These are phyloP conservation scores for Abscondita cerata DNA, from an alignment of 2,888 invertebrate genomes.

Conservation along the genomic window DNA sequence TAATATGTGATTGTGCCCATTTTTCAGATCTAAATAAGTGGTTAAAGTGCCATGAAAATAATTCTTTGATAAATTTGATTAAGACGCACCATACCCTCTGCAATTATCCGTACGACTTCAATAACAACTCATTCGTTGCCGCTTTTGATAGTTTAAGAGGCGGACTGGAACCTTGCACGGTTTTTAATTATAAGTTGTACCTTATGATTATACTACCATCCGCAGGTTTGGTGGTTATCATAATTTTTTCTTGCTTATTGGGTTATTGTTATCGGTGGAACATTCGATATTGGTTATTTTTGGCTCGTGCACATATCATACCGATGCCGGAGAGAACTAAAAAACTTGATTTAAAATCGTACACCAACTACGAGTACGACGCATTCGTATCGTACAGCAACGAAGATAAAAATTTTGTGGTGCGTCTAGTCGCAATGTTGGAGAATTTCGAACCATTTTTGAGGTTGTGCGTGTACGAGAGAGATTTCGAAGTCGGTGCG, in stretches of 20 bases:
- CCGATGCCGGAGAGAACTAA: slow-evolving; percentile 51
- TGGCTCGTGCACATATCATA: slow-evolving; percentile 63
- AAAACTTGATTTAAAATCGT: slow-evolving; percentile 47
- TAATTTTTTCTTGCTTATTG: slow-evolving; percentile 10
- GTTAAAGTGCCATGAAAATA: slow-evolving; percentile 58
- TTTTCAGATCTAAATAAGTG: slow-evolving; percentile 60
- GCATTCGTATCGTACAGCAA: slow-evolving; percentile 69
- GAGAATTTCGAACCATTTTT: slow-evolving; percentile 67
- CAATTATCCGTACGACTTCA: slow-evolving; percentile 41
- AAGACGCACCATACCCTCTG: slow-evolving; percentile 34
- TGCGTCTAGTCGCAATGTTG: slow-evolving; percentile 65
- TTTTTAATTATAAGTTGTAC: not conserved
- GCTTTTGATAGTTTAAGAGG: slow-evolving; percentile 38
- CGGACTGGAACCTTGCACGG: slow-evolving; percentile 31
- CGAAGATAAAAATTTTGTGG: slow-evolving; percentile 68
- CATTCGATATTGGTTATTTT: slow-evolving; percentile 57
- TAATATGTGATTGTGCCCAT: slow-evolving; percentile 63
- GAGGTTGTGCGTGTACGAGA: slow-evolving; percentile 72
- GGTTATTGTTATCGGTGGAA: slow-evolving; percentile 55
- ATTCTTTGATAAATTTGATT: slow-evolving; percentile 21
- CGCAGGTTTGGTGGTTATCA: slow-evolving; percentile 7
- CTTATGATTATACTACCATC: slow-evolving; percentile 17
- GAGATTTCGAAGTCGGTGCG: slow-evolving; percentile 71
- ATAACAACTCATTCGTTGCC: slow-evolving; percentile 41
- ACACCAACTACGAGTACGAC: slow-evolving; percentile 61